Percentiles rank a stretch among this genome's conserved stretches.
These are phyloP conservation scores for Clarias magur DNA, from an alignment of 2,113 vertebrate genomes.

Conservation along the genomic window DNA sequence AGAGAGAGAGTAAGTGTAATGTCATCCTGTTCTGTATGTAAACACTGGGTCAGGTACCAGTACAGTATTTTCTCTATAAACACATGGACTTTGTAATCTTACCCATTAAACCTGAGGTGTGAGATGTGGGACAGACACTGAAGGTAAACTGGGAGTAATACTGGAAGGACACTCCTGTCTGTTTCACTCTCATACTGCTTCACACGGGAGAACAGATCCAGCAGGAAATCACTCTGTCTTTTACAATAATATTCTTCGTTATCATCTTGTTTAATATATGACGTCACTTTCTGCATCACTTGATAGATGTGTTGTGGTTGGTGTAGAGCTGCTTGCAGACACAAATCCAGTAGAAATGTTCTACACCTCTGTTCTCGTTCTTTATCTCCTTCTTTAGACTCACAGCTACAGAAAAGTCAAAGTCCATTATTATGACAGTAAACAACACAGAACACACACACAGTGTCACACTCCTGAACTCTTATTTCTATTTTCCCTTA, in stretches of 20 bases:
- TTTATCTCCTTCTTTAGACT: neutral
- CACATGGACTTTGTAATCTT: no score
- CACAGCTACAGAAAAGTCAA: neutral
- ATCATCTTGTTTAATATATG: neutral
- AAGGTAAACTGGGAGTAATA: neutral
- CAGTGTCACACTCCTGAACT: neutral
- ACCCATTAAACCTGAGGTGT: no score
- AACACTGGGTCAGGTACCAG: no score
- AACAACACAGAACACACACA: neutral
- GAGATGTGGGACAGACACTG: no score
- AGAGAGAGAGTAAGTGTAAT: no score
- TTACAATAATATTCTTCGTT: neutral
- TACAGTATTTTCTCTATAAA: no score
- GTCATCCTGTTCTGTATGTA: no score
- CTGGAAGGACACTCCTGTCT: neutral
- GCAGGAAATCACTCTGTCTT: neutral
- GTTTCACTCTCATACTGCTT: neutral
- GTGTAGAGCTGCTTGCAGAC: slow-evolving; percentile 28
- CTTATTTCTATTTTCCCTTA: no score
- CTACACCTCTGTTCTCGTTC: neutral
- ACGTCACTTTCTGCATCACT: neutral
- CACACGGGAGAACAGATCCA: no score
- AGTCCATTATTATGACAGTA: neutral
- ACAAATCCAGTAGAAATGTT: slow-evolving; percentile 10
- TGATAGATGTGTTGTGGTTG: neutral